Base-by-base conservation (phyloP, 2,797 vertebrate species). In the Emys orbicularis region DNA sequence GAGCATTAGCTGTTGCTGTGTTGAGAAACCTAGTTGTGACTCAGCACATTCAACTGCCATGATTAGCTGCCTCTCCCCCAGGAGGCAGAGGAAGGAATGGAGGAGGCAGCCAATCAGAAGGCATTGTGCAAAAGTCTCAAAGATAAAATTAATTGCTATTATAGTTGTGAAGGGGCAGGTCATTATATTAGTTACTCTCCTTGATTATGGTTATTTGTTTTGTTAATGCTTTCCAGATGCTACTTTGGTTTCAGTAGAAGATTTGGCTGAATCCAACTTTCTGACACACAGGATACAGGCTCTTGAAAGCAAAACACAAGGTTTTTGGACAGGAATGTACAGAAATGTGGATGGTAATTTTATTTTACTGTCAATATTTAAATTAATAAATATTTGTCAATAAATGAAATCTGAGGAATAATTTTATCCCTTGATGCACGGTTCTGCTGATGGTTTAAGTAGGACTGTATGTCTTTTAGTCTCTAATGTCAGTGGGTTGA, bases 241-340 rank as follows among this genome's bases (percentile, higher is more conserved):
- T 29, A 95, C 98, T 13, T 97, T 99, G 95, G 94, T 97, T 88
- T 99, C 98, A 19, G 97, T 99, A 29, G 98, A 98, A 97, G 98
- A 98, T 89, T 96, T 94, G 31, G 87, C 95, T 53, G 99, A 99
- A 97, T 97, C 97, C 37, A 87, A 44, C 37, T 99, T 99, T 97
- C 98, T 99, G 81, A 97, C 98, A 0, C 97, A 98, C 37, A 98
- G 97, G 57, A 44, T 98, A 74, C 99, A 99, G 74, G 87, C 98
- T 50, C 97, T 99, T 82, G 97, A 98, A 76, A 99, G 99, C 41
- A 97, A 96, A 87, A 89, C 98, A 34, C 97, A 96, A 91, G 96
- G 95, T 18, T 99, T 99, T 97, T 99, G 99, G 99, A 98, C 99
- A 61, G 99, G 99, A 92, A 94, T 99, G 88, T 99, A 98, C 83